phyloP scores from a whole-genome alignment of 2,797 vertebrate genomes.

The Oryzias sinensis region DNA sequence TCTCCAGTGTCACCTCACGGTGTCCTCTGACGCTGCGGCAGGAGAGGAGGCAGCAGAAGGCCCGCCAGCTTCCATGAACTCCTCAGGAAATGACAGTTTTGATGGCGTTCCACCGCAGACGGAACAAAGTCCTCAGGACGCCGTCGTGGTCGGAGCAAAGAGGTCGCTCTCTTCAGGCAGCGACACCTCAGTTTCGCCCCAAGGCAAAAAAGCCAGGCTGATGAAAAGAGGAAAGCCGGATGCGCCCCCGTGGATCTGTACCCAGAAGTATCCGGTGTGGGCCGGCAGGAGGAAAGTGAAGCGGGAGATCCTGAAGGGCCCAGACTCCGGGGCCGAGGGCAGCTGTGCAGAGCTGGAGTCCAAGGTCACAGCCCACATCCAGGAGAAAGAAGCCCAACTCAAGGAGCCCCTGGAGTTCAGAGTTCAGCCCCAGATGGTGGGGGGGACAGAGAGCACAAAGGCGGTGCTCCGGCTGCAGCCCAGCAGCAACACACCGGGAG shows the following conservation, averaged over 20 bases:
- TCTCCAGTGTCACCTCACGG: conserved; percentile 72
- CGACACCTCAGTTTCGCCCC: conserved; percentile 37
- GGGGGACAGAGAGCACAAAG: conserved; percentile 64
- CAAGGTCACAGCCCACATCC: conserved; percentile 79
- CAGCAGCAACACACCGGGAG: conserved; percentile 46
- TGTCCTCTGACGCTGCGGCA: conserved; percentile 32
- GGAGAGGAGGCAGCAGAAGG: conserved; percentile 28
- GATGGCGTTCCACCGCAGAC: conserved; percentile 30
- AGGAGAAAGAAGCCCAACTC: conserved; percentile 56
- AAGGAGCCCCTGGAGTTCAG: conserved; percentile 75
- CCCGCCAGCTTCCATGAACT: conserved; percentile 30
- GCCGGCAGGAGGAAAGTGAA: conserved; percentile 83
- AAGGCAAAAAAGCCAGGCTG: conserved; percentile 54
- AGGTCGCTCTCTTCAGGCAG: conserved; percentile 53
- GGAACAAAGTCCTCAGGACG: conserved; percentile 22
- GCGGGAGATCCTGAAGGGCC: conserved; percentile 78
- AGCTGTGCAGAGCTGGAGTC: conserved; percentile 79
- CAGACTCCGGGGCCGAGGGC: conserved; percentile 41
- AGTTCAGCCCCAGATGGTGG: conserved; percentile 62
- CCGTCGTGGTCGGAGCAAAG: conserved; percentile 55
- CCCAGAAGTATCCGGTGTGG: conserved; percentile 82
- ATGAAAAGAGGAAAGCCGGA: conserved; percentile 18
- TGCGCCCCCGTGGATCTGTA: conserved; percentile 72
- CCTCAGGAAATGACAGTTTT: conserved; percentile 47
- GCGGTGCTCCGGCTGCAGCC: conserved; percentile 72